Conservation (phyloP, 2,888 invertebrate genomes). For the Nymphalis urticae region DNA sequence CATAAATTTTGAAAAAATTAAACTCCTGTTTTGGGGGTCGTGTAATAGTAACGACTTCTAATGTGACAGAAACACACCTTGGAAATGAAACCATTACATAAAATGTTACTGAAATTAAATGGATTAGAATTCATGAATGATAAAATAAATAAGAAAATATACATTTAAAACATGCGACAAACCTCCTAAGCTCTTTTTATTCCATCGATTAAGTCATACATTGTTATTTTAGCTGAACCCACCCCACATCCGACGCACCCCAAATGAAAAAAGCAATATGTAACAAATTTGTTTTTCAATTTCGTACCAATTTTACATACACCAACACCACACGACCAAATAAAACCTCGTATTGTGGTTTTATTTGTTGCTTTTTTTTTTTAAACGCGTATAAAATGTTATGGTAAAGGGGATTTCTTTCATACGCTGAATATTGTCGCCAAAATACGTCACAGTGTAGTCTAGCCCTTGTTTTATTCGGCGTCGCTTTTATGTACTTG, state of each 20-base stretch:
- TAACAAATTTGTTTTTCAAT: slow-evolving; percentile 82
- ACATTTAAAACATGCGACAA: too few species aligned
- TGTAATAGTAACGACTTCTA: too few species aligned
- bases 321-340: slow-evolving; percentile 60
- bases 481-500: slow-evolving; percentile 43
- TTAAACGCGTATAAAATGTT: slow-evolving; percentile 67
- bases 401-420: slow-evolving; percentile 64
- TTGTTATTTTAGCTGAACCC: slow-evolving; percentile 7
- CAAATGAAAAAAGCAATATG: slow-evolving; percentile 78
- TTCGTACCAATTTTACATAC: slow-evolving; percentile 81
- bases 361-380: slow-evolving; percentile 70
- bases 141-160: too few species aligned
- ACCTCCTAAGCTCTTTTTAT: not conserved
- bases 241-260: slow-evolving; percentile 44
- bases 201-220: slow-evolving; percentile 3
- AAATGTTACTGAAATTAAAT: too few species aligned
- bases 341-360: slow-evolving; percentile 73
- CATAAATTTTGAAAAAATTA: too few species aligned
- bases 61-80: too few species aligned
- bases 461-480: slow-evolving; percentile 43
- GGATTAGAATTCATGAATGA: too few species aligned
- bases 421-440: slow-evolving; percentile 51
- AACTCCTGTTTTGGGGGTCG: too few species aligned
- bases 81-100: too few species aligned
- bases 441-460: slow-evolving; percentile 52